Evolutionary conservation across 1,140 invertebrate genomes (phyloP).

Genomic region (Muscidifurax raptorellus): DNA sequence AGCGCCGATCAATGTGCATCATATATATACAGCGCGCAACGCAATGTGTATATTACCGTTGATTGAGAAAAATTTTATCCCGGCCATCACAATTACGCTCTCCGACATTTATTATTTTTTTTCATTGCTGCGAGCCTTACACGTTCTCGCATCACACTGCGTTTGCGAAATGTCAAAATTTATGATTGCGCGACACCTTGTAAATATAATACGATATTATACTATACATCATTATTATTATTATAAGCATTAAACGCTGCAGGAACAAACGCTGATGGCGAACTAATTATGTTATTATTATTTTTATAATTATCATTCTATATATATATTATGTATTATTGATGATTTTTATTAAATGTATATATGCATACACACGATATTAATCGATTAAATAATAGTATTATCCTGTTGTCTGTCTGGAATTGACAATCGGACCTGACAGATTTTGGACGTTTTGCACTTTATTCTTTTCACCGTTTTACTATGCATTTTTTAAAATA

Average conservation of each 20-base stretch:
- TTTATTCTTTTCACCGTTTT: neutral
- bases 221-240: neutral
- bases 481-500: neutral
- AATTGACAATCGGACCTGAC: neutral
- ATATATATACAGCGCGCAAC: neutral
- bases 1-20: neutral
- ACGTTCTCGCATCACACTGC: neutral
- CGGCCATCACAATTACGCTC: neutral
- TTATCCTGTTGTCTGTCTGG: neutral
- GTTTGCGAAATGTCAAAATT: neutral
- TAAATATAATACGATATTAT: neutral
- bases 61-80: neutral
- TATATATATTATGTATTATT: neutral
- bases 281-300: neutral
- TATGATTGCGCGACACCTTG: neutral
- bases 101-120: neutral
- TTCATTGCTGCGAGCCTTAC: neutral
- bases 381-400: neutral
- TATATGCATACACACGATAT: neutral
- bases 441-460: neutral
- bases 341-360: conserved; percentile 3
- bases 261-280: neutral
- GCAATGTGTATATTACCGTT: neutral
- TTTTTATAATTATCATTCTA: neutral
- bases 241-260: neutral